These are phyloP conservation scores for Furcula furcula DNA, from an alignment of 2,888 invertebrate genomes.

Conservation along the genomic window DNA sequence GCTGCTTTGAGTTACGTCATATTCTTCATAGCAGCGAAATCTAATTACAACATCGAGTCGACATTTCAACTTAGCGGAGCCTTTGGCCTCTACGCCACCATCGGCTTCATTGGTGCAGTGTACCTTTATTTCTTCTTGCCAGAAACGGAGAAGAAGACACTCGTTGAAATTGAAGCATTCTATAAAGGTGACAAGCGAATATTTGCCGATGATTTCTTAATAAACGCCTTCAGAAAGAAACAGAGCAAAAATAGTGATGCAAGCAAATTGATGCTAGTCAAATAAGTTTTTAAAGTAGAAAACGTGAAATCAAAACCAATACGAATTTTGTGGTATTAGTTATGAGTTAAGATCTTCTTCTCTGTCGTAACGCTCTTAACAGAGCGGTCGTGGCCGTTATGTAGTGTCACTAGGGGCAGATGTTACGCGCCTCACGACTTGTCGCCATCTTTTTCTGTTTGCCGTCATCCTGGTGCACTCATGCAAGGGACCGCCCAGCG, in stretches of 20 bases:
- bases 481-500: too few relatives aligned
- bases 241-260: slow-evolving; percentile 37
- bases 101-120: slow-evolving; percentile 68
- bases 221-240: slow-evolving; percentile 64
- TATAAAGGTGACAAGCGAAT: slow-evolving; percentile 64
- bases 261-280: slow-evolving; percentile 64
- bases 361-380: too few relatives aligned
- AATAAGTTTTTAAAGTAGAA: too few relatives aligned
- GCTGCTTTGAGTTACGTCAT: slow-evolving; percentile 76
- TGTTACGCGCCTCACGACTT: too few relatives aligned
- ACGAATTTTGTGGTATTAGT: too few relatives aligned
- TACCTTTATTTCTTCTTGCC: slow-evolving; percentile 78
- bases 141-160: slow-evolving; percentile 77
- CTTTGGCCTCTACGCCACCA: slow-evolving; percentile 67
- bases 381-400: too few relatives aligned
- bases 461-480: too few relatives aligned
- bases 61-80: slow-evolving; percentile 71
- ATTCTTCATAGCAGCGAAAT: slow-evolving; percentile 75
- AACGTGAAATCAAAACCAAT: too few relatives aligned
- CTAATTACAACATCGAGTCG: slow-evolving; percentile 76
- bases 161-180: slow-evolving; percentile 76
- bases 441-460: too few relatives aligned
- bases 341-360: too few relatives aligned
- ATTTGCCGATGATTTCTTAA: slow-evolving; percentile 68
- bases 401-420: too few relatives aligned